Percentiles rank a stretch among this genome's conserved stretches.
Evolutionary conservation across 2,113 vertebrate genomes (phyloP).

Genomic region (Eubucco bourcierii): DNA sequence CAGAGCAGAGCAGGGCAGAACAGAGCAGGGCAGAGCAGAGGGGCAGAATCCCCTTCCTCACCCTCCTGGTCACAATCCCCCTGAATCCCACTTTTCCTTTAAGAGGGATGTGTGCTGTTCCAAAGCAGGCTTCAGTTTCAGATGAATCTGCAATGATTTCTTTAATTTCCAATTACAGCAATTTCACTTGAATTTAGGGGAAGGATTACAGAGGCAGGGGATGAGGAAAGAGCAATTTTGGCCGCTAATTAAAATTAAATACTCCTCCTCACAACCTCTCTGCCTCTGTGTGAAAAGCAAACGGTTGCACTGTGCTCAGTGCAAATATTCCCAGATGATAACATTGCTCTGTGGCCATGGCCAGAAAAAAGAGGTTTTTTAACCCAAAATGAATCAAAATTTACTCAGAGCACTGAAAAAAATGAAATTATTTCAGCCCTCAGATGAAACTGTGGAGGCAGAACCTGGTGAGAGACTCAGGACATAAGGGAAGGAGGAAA

Average conservation of each 20-base stretch:
- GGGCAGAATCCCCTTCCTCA: not conserved
- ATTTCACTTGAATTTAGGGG: not conserved
- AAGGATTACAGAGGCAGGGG: not conserved
- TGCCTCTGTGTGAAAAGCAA: not conserved
- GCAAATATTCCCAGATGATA: not conserved
- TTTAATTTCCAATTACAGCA: not conserved
- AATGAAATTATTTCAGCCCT: no score
- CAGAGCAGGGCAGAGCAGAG: no score
- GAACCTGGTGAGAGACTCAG: not conserved
- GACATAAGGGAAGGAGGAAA: no score
- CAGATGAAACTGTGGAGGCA: not conserved
- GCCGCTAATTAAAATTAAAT: conserved; percentile 35
- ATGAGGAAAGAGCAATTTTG: not conserved
- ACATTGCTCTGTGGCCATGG: accelerated
- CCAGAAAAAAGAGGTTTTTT: not conserved
- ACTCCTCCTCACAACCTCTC: not conserved
- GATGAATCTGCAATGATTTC: not conserved
- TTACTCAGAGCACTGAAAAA: not conserved
- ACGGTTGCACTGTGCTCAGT: not conserved
- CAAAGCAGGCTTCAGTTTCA: not conserved
- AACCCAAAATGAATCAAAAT: not conserved
- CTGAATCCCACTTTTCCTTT: not conserved
- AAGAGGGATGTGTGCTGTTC: not conserved
- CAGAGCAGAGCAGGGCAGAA: no score
- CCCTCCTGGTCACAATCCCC: not conserved